Evolutionary conservation across 2,888 invertebrate genomes (phyloP).

Genomic region (Parelbella ahira): DNA sequence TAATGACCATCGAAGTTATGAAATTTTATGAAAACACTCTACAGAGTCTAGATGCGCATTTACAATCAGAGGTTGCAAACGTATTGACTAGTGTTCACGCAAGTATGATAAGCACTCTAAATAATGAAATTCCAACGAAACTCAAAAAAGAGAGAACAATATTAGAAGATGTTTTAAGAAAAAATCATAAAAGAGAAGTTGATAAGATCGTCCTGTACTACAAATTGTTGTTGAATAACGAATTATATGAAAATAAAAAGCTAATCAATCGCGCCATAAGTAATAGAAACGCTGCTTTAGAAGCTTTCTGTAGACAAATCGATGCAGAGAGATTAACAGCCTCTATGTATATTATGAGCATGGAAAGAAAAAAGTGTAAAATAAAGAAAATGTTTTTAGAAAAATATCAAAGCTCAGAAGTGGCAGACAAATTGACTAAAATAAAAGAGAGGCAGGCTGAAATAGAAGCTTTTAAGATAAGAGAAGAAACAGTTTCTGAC

Average conservation of each 20-base stretch:
- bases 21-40: constrained; percentile 57
- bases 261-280: constrained; percentile 47
- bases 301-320: constrained; percentile 53
- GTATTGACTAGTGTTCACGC: constrained; percentile 46
- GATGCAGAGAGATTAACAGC: constrained; percentile 58
- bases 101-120: constrained; percentile 50
- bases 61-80: constrained; percentile 49
- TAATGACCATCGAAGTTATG: constrained; percentile 52
- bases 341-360: constrained; percentile 67
- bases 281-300: constrained; percentile 60
- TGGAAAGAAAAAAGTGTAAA: constrained; percentile 67
- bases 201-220: constrained; percentile 60
- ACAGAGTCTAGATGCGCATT: constrained; percentile 55
- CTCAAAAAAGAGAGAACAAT: constrained; percentile 45
- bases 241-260: constrained; percentile 44
- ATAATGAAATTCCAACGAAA: constrained; percentile 53
- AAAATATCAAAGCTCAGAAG: constrained; percentile 49
- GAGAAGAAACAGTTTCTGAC: constrained; percentile 43
- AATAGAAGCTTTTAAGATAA: constrained; percentile 43
- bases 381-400: constrained; percentile 58
- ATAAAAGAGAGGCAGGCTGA: constrained; percentile 49
- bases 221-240: constrained; percentile 53
- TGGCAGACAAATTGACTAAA: constrained; percentile 47
- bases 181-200: constrained; percentile 47
- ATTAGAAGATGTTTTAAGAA: constrained; percentile 44